Evolutionary conservation across 2,888 invertebrate genomes (phyloP), one percentile per base, ranked within the genome.

Genomic region (Maniola hyperantus): DNA sequence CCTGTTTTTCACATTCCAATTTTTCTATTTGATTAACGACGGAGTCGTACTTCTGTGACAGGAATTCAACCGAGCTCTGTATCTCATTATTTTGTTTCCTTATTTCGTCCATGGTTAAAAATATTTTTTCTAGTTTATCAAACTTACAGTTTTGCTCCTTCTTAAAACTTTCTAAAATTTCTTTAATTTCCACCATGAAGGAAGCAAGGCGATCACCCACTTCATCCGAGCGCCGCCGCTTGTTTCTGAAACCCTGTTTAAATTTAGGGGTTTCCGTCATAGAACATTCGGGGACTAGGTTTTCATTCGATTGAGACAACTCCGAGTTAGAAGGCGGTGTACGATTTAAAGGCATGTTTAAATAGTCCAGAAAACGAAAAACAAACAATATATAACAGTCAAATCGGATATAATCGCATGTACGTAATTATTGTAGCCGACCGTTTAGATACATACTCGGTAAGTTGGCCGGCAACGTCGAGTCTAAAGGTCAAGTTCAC

Each of bases 171-270:
- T 55, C 55, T 13, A 39, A 6, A 2, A 39, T 39, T 2, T 15
- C 15, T 10, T 55, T 55, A 8, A 55, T 36, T 5, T 55, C 55
- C 11, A 11, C 33, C 53, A 53, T 53, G 10, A 53, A 53, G 7
- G 33, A 53, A 18, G 53, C 53, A 1, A 39, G 15, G 2, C 55
- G 39, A 15, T 55, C 55, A 0, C 39, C 55, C 18, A 55, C n/a
- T 10, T 55, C 55, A 55, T 36, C 55, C 34, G 55, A 55, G 4
- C 55, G 55, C 5, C 55, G 55, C 11, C 55, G 55, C 20, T 55
- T 55, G 36, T 55, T 26, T 34, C 54, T n/a, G 10, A 36, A 36
- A 13, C 48, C 6, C 18, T 48, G 48, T 48, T n/a, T 15, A 6
- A 34, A 34, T 54, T 54, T 54, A 4, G 54, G 54, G 1, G 54